Percentiles rank a stretch among this genome's conserved stretches.
Conservation (phyloP, 2,797 vertebrate species). For the Crocodylus rhombifer region DNA sequence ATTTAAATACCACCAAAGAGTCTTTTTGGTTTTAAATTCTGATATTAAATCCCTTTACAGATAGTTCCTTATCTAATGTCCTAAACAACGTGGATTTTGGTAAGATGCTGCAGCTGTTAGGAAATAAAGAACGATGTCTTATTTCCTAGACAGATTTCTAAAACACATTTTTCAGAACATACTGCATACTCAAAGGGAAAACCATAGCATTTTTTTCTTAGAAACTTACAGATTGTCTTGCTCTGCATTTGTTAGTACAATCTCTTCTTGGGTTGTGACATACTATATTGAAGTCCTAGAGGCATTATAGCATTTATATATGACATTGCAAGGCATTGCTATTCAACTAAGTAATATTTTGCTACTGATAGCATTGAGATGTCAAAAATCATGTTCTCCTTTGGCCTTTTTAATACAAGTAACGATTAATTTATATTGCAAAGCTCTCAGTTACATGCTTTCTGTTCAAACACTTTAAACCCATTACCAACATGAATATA, state of each 20-base stretch:
- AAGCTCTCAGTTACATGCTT: not conserved
- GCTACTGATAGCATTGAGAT: not conserved
- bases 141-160: constrained; percentile 1
- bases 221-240: not conserved
- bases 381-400: not conserved
- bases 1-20: not conserved
- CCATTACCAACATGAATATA: not conserved
- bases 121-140: not conserved
- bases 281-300: not conserved
- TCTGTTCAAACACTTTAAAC: constrained; percentile 23
- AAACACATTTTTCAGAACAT: not conserved
- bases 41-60: constrained; percentile 29
- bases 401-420: not conserved
- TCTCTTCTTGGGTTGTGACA: not conserved
- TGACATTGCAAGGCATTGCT: not conserved
- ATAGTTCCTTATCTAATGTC: not conserved
- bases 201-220: not conserved
- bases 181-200: not conserved
- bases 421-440: not conserved
- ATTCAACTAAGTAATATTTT: not conserved
- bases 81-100: constrained; percentile 19
- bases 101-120: not conserved
- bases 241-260: not conserved
- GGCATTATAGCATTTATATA: not conserved
- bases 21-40: constrained; percentile 6